phyloP scores from a whole-genome alignment of 1,140 invertebrate genomes.

The Bombyx mandarina region DNA sequence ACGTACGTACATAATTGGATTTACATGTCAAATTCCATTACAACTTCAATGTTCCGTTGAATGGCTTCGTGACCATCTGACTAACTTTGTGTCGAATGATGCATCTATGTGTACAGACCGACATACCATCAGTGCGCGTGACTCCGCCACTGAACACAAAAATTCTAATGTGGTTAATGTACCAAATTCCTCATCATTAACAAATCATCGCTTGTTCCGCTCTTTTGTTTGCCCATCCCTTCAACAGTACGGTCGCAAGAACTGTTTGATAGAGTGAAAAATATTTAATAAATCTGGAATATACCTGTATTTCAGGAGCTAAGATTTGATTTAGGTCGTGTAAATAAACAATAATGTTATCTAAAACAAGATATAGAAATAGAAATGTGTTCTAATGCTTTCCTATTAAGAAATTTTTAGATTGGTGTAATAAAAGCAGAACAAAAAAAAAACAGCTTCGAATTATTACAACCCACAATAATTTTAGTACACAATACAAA shows the following conservation, averaged over 20 bases:
- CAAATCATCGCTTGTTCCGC: constrained; percentile 27
- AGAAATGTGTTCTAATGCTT: too few species aligned
- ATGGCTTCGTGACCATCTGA: constrained; percentile 36
- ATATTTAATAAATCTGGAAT: too few species aligned
- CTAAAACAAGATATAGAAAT: too few species aligned
- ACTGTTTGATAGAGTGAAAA: too few species aligned
- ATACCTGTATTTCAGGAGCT: too few species aligned
- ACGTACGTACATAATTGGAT: not conserved
- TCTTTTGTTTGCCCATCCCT: constrained; percentile 29
- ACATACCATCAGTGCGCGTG: constrained; percentile 36
- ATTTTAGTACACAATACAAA: too few species aligned
- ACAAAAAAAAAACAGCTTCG: too few species aligned
- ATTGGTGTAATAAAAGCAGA: too few species aligned
- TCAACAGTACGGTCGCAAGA: constrained; percentile 12
- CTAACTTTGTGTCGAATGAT: constrained; percentile 29
- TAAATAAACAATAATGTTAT: too few species aligned
- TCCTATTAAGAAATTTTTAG: too few species aligned
- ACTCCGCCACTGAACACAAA: constrained; percentile 55
- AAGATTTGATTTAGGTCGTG: too few species aligned
- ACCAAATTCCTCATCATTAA: constrained; percentile 63
- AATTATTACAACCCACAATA: too few species aligned
- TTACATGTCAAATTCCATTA: constrained; percentile 21
- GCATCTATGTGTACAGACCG: constrained; percentile 22
- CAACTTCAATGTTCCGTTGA: constrained; percentile 27
- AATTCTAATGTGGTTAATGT: constrained; percentile 66